These are phyloP conservation scores for Phoenoteleia sp. DNA, from an alignment of 2,888 invertebrate genomes.

Conservation along the genomic window DNA sequence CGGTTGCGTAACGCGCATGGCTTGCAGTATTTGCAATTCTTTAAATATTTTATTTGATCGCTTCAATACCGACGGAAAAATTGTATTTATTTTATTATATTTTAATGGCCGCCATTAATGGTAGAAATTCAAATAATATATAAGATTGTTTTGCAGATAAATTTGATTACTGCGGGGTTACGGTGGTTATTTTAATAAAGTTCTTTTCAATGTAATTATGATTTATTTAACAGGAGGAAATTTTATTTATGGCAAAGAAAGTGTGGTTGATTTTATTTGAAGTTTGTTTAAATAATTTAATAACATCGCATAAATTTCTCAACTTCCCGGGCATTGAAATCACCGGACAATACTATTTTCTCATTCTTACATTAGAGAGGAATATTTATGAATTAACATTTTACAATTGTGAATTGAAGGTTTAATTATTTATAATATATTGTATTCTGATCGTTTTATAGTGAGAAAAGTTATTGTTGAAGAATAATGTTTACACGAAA, in stretches of 20 bases:
- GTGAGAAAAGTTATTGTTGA: background rate
- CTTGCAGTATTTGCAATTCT: too few species aligned
- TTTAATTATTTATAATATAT: background rate
- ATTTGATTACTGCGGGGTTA: too few species aligned
- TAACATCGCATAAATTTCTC: slow-evolving; percentile 30
- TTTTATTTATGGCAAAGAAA: background rate
- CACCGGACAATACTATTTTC: slow-evolving; percentile 37
- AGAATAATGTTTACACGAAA: too few species aligned
- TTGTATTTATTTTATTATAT: too few species aligned
- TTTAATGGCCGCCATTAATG: too few species aligned
- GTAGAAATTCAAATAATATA: too few species aligned
- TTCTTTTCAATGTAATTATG: too few species aligned
- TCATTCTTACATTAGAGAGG: slow-evolving; percentile 15
- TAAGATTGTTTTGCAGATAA: too few species aligned
- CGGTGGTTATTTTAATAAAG: too few species aligned
- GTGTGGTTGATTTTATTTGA: background rate
- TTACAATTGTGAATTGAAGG: background rate
- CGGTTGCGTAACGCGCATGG: too few species aligned
- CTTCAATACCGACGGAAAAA: too few species aligned
- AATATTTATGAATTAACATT: background rate
- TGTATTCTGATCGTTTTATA: background rate
- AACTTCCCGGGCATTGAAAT: slow-evolving; percentile 52
- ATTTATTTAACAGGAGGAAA: too few species aligned
- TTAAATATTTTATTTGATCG: background rate
- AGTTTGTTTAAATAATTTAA: slow-evolving; percentile 38